Conservation (phyloP, 2,888 invertebrate genomes). For the Metopia argyrocephala region DNA sequence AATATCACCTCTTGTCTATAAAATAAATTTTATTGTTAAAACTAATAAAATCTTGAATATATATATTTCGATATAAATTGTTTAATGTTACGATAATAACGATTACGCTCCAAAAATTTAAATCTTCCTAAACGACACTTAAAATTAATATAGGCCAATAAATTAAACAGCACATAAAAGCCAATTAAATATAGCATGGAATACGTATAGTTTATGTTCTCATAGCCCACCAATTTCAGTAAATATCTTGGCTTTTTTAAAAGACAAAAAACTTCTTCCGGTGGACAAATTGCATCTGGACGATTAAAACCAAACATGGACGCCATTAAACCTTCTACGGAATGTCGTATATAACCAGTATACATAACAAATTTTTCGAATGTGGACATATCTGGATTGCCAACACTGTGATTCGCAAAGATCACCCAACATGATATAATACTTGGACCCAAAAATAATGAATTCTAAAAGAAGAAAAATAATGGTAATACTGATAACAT, state of each 20-base stretch:
- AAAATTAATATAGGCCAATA: slow-evolving; percentile 85
- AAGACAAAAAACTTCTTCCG: slow-evolving; percentile 85
- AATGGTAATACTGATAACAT: not conserved
- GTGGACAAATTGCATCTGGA: slow-evolving; percentile 86
- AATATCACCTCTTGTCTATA: not conserved
- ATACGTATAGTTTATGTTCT: slow-evolving; percentile 83
- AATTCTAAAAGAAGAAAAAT: slow-evolving; percentile 82
- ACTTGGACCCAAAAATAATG: slow-evolving; percentile 93
- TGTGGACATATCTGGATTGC: slow-evolving; percentile 85
- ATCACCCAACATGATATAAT: slow-evolving; percentile 92
- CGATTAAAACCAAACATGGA: slow-evolving; percentile 89
- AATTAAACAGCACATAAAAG: slow-evolving; percentile 85
- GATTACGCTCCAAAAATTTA: slow-evolving; percentile 30
- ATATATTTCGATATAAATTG: slow-evolving; percentile 21
- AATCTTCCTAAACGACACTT: slow-evolving; percentile 84
- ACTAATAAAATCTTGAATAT: slow-evolving; percentile 22
- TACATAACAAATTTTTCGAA: slow-evolving; percentile 89
- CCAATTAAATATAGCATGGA: slow-evolving; percentile 84
- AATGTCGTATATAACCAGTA: slow-evolving; percentile 89
- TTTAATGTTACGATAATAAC: slow-evolving; percentile 40
- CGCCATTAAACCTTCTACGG: slow-evolving; percentile 88
- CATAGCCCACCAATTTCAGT: slow-evolving; percentile 86
- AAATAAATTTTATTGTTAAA: not conserved
- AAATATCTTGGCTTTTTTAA: slow-evolving; percentile 86
- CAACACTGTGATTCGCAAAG: slow-evolving; percentile 91